These are phyloP conservation scores for Crocidura indochinensis DNA, from an alignment of 2,797 vertebrate genomes.

Conservation along the genomic window DNA sequence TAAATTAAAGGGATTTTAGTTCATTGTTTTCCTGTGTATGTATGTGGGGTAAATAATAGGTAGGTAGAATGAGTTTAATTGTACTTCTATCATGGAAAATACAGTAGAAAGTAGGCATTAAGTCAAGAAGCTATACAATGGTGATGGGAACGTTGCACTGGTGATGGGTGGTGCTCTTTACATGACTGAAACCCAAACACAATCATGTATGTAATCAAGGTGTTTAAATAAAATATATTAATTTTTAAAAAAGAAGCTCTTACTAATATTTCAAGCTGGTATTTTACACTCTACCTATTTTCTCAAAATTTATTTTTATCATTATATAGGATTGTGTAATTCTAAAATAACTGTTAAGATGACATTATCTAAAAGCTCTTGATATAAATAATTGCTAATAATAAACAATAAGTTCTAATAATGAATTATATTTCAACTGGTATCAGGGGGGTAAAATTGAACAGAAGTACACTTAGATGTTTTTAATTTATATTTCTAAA, in stretches of 20 bases:
- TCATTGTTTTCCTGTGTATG: background rate
- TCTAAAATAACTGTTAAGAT: constrained; percentile 32
- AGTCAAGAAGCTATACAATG: constrained; percentile 36
- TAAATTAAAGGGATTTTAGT: background rate
- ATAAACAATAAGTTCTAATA: background rate
- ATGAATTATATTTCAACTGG: background rate
- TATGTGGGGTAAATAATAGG: rapidly evolving
- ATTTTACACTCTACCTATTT: background rate
- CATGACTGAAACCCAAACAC: too few relatives aligned
- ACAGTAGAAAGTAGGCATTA: background rate
- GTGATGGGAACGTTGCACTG: too few relatives aligned
- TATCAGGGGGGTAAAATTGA: background rate
- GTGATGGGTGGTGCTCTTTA: too few relatives aligned
- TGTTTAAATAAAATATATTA: too few relatives aligned
- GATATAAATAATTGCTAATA: background rate
- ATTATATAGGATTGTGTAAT: background rate
- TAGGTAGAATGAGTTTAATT: background rate
- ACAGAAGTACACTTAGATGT: constrained; percentile 27
- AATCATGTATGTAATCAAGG: too few relatives aligned
- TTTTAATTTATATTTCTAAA: constrained; percentile 11
- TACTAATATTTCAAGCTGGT: background rate
- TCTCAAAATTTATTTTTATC: constrained; percentile 14
- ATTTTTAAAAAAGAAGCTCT: constrained; percentile 52
- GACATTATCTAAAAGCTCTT: constrained; percentile 33
- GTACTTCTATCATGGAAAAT: background rate